A percentile compares a stretch with the other conserved stretches of the same genome.
Conservation (phyloP, 2,797 vertebrate species). For the Enoplosus armatus region DNA sequence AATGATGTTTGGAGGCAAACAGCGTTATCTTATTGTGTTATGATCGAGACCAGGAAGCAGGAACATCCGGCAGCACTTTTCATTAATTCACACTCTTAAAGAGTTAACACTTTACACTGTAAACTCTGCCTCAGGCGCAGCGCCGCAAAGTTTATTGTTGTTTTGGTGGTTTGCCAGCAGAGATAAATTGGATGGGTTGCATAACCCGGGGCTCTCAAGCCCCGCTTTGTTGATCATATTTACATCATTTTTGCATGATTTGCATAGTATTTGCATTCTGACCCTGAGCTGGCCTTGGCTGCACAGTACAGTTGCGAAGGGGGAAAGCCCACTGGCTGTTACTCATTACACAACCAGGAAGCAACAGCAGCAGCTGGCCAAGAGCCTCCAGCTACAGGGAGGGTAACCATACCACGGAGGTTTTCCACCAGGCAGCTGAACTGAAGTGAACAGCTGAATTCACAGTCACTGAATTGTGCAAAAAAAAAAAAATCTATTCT, state of each 20-base stretch:
- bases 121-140: background rate
- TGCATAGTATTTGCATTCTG: conserved; percentile 67
- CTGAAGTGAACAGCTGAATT: conserved; percentile 48
- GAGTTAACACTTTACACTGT: background rate
- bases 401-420: conserved; percentile 18
- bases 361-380: conserved; percentile 57
- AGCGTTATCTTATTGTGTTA: background rate
- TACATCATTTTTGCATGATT: conserved; percentile 56
- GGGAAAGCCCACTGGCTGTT: conserved; percentile 65
- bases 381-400: conserved; percentile 38
- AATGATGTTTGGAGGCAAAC: background rate
- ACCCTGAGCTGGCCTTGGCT: conserved; percentile 19
- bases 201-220: background rate
- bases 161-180: background rate
- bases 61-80: background rate
- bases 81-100: background rate
- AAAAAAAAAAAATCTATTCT: background rate
- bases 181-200: background rate
- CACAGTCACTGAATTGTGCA: conserved; percentile 9
- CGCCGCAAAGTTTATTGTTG: background rate
- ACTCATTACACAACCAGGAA: conserved; percentile 61
- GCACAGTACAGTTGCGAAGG: conserved; percentile 37
- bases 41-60: conserved; percentile 6
- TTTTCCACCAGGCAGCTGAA: conserved; percentile 48
- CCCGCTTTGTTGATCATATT: conserved; percentile 39